phyloP scores from a whole-genome alignment of 1,140 invertebrate species.

The Helicoverpa armigera region DNA sequence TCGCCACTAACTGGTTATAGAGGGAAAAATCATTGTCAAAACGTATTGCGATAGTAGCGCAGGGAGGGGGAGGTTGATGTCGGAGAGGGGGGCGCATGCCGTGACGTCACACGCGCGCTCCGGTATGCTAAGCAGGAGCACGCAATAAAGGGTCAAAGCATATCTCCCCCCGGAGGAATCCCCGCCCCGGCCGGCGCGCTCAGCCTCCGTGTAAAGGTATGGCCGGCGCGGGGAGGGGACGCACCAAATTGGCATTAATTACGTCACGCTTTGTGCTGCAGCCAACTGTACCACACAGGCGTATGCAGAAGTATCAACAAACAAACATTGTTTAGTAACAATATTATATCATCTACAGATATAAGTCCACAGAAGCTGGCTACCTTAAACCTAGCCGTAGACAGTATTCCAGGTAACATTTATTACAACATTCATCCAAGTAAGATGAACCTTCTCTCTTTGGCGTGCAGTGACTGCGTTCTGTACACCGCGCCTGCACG shows the following conservation, averaged over 20 bases:
- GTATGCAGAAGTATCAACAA: background rate
- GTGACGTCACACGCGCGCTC: background rate
- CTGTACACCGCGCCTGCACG: too few species aligned
- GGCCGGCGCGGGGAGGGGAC: constrained; percentile 5
- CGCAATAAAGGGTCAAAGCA: background rate
- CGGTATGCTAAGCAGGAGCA: constrained; percentile 1
- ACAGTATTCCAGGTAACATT: too few species aligned
- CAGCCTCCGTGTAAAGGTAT: background rate
- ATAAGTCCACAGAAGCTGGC: too few species aligned
- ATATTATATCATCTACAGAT: too few species aligned
- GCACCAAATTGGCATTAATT: constrained; percentile 11
- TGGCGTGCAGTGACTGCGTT: too few species aligned
- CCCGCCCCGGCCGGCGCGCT: constrained; percentile 3
- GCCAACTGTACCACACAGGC: background rate
- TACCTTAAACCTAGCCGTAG: too few species aligned
- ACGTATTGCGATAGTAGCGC: background rate
- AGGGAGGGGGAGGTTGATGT: background rate
- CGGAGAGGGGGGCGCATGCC: background rate
- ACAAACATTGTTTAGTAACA: too few species aligned
- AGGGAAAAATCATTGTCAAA: background rate
- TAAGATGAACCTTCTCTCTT: too few species aligned
- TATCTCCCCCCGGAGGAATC: background rate
- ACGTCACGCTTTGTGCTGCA: constrained; percentile 13
- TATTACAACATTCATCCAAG: too few species aligned
- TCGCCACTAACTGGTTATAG: background rate